Evolutionary conservation across 37 sponge, comb jelly and placozoan species (phyloP), one percentile per base, ranked within the genome.

Genomic region (Cliona cf. orientalis): DNA sequence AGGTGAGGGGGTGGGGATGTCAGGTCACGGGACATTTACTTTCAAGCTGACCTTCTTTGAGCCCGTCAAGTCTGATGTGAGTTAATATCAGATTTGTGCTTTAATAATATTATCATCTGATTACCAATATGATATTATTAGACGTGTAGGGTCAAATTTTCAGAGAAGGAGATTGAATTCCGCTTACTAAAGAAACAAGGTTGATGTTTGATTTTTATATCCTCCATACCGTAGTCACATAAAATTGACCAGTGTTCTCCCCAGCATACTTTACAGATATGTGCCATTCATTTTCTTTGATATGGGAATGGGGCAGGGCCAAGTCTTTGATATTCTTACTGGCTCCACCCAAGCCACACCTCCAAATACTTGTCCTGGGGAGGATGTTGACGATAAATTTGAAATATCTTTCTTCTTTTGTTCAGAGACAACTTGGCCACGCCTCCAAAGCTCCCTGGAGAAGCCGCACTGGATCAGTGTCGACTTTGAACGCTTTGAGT

Each of bases 381-480:
- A n/a, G n/a, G n/a, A n/a, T n/a, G n/a, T n/a, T n/a, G n/a, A n/a
- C n/a, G n/a, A n/a, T n/a, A n/a, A n/a, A n/a, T n/a, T n/a, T n/a
- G n/a, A n/a, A n/a, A n/a, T n/a, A n/a, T n/a, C n/a, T n/a, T n/a
- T n/a, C 23, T 26, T 32, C 12, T n/a, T 80, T 22, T 26, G 4
- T 60, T 25, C 28, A 87, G 94, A 65, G 25, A 79, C 60, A 19
- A n/a, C 41, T 43, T 95, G 96, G 96, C 91, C 93, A 0, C 78
- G 88, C 4, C 68, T 95, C 14, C 90, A 90, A 35, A 42, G 71
- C 21, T 22, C 73, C 31, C 89, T 77, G 7, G 66, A 80, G 53
- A 78, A 76, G 66, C 94, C 90, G 25, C 90, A 87, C 73, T 95
- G 96, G 96, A 79, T 95, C 21, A 26, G 46, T 42, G 66, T 89